Percentiles rank a stretch among this genome's conserved stretches.
These are phyloP conservation scores for Gymnoscelis rufifasciata DNA, from an alignment of 2,888 invertebrate genomes.

Conservation along the genomic window DNA sequence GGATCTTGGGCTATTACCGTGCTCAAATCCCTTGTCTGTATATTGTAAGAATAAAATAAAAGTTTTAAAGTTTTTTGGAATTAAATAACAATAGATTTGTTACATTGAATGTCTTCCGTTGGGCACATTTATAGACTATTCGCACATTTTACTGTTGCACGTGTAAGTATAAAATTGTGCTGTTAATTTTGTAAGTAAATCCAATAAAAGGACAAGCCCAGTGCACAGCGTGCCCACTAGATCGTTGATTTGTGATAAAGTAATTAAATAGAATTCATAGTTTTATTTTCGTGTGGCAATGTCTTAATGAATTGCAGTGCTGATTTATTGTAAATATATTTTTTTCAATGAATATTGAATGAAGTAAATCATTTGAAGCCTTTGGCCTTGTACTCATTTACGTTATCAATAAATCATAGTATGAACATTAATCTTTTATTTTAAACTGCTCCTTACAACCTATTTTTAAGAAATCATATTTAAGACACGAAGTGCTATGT, in stretches of 20 bases:
- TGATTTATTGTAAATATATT: slow-evolving; percentile 75
- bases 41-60: slow-evolving; percentile 72
- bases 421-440: slow-evolving; percentile 57
- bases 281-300: slow-evolving; percentile 60
- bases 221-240: slow-evolving; percentile 73
- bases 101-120: slow-evolving; percentile 84
- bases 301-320: slow-evolving; percentile 64
- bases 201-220: slow-evolving; percentile 49
- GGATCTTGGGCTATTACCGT: slow-evolving; percentile 46
- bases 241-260: slow-evolving; percentile 73
- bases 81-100: slow-evolving; percentile 90
- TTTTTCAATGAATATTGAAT: slow-evolving; percentile 74
- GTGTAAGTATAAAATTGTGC: slow-evolving; percentile 40
- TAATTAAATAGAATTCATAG: slow-evolving; percentile 42
- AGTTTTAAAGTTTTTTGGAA: slow-evolving; percentile 60
- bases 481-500: not conserved
- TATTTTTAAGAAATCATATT: not conserved
- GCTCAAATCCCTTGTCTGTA: slow-evolving; percentile 74
- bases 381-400: slow-evolving; percentile 80
- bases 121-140: slow-evolving; percentile 70
- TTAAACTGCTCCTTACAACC: slow-evolving; percentile 12
- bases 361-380: slow-evolving; percentile 77
- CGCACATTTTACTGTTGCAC: slow-evolving; percentile 71
- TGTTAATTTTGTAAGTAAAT: slow-evolving; percentile 28
- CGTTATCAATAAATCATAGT: slow-evolving; percentile 79